phyloP scores from a whole-genome alignment of 2,888 invertebrate species.

The Busseola fusca region DNA sequence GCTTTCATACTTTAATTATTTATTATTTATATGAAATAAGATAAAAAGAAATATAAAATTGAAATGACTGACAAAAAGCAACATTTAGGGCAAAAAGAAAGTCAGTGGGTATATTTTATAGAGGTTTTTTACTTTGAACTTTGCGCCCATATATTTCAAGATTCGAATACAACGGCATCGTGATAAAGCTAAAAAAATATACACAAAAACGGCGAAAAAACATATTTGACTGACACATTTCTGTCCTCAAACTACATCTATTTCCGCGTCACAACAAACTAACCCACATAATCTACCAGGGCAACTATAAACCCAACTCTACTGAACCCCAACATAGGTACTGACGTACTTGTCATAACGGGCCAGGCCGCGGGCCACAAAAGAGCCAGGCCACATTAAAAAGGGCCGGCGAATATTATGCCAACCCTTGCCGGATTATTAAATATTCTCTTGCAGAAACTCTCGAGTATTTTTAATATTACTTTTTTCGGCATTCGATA shows the following conservation, averaged over 20 bases:
- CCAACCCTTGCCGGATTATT: slow-evolving; percentile 77
- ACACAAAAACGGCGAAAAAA: neutral
- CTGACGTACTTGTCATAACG: slow-evolving; percentile 58
- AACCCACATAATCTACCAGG: slow-evolving; percentile 39
- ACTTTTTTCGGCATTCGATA: slow-evolving; percentile 63
- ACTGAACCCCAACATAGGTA: slow-evolving; percentile 45
- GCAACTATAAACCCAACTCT: slow-evolving; percentile 19
- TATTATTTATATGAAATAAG: no score
- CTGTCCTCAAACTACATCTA: slow-evolving; percentile 9
- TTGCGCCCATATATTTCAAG: neutral
- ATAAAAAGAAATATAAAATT: neutral
- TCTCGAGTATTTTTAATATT: slow-evolving; percentile 74
- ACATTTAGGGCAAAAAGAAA: neutral
- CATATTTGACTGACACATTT: slow-evolving; percentile 26
- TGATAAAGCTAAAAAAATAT: neutral
- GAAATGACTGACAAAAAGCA: neutral
- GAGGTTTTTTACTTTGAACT: neutral
- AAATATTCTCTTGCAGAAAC: slow-evolving; percentile 71
- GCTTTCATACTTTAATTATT: no score
- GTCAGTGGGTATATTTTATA: neutral
- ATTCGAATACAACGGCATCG: neutral
- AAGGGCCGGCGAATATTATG: slow-evolving; percentile 73
- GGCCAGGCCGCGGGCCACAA: slow-evolving; percentile 56
- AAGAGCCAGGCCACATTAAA: slow-evolving; percentile 64
- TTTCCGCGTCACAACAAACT: slow-evolving; percentile 22